phyloP scores from a whole-genome alignment of 37 sponge, comb jelly and placozoan species.

The Halichondria panicea region DNA sequence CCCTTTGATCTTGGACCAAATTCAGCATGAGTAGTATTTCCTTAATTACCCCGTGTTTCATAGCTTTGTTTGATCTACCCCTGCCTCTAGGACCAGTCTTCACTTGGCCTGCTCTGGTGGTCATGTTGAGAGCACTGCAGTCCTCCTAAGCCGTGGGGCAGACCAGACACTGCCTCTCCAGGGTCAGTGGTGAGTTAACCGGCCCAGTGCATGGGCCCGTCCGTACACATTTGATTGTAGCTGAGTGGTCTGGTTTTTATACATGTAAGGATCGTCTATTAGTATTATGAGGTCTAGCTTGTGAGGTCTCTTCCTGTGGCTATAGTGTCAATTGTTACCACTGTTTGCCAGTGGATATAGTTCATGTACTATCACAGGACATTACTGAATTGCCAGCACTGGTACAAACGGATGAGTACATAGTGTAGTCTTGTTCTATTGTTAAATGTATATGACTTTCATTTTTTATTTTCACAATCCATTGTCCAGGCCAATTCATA shows the following conservation, averaged over 20 bases:
- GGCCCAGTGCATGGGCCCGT: too few relatives aligned
- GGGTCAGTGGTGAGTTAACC: too few relatives aligned
- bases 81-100: constrained; percentile 30
- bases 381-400: too few relatives aligned
- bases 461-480: not conserved
- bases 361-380: too few relatives aligned
- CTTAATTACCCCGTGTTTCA: not conserved
- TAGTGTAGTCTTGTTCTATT: not conserved
- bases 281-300: too few relatives aligned
- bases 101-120: constrained; percentile 57
- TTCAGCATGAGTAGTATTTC: not conserved
- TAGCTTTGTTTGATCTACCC: not conserved
- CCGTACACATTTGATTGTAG: too few relatives aligned
- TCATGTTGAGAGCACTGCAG: constrained; percentile 6
- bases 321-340: too few relatives aligned
- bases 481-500: constrained; percentile 39
- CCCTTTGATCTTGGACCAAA: too few relatives aligned
- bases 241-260: constrained; percentile 5
- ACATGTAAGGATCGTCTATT: not conserved
- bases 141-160: constrained; percentile 49
- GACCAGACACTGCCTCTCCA: constrained; percentile 12
- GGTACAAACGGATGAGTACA: too few relatives aligned
- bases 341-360: too few relatives aligned
- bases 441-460: not conserved
- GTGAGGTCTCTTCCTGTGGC: too few relatives aligned